phyloP scores from a whole-genome alignment of 2,888 invertebrate species.

The Molanna angustata region DNA sequence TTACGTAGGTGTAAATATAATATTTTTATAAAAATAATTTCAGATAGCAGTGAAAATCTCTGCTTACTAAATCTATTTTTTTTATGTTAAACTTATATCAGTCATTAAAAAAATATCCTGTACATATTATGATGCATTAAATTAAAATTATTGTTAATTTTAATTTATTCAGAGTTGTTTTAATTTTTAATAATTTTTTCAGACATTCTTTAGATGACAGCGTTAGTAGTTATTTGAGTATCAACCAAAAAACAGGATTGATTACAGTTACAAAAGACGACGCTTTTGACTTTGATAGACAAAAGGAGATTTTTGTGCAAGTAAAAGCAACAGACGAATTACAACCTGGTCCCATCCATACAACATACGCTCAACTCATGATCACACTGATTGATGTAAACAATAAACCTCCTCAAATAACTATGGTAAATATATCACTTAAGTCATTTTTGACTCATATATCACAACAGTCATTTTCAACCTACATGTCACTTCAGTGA shows the following conservation, averaged over 20 bases:
- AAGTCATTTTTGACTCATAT: no score
- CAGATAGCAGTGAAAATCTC: no score
- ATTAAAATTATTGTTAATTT: no score
- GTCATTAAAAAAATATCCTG: no score
- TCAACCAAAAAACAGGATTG: constrained; percentile 55
- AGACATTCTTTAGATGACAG: constrained; percentile 58
- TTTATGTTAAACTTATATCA: no score
- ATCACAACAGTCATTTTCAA: no score
- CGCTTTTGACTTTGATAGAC: constrained; percentile 62
- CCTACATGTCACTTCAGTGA: no score
- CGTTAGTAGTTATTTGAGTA: constrained; percentile 44
- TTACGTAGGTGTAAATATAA: constrained; percentile 50
- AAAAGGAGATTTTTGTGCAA: constrained; percentile 54
- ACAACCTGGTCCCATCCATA: constrained; percentile 44
- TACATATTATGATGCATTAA: no score
- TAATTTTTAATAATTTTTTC: no score
- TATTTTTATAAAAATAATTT: no score
- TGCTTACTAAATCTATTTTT: no score
- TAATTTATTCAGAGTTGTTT: no score
- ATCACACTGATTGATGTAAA: constrained; percentile 68
- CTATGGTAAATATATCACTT: constrained; percentile 58
- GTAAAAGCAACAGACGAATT: constrained; percentile 53
- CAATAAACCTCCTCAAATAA: constrained; percentile 66
- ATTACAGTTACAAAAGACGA: constrained; percentile 54
- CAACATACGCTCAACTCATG: constrained; percentile 53